Base-by-base conservation (phyloP, 1,140 invertebrate species). In the Wasmannia auropunctata region DNA sequence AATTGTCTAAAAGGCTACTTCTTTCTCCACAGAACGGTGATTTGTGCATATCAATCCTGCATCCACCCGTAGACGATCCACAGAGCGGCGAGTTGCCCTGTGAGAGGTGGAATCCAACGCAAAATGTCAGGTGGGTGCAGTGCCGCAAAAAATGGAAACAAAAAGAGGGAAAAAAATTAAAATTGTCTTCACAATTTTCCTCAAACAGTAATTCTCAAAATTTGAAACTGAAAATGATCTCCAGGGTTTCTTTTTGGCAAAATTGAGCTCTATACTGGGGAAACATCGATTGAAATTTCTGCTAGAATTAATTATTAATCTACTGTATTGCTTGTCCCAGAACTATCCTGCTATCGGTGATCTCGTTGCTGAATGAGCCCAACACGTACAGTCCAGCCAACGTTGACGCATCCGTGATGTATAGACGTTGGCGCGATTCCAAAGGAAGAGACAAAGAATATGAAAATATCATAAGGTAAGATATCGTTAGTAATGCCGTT, bases 71-170 rank as follows among this genome's bases (percentile, higher is more conserved):
- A 74, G 99, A 99, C 95, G 99, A 99, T 96, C 99, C 99, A 56
- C 99, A 99, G 93, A 99, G 98, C 91, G 99, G 99, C 11, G 99
- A 99, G 95, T 95, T 99, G 90, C 99, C 99, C 0, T 99, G 99
- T 95, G 99, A 99, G 96, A 97, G 99, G 95, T 99, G 99, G 99
- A 99, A 99, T 96, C 99, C 99, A 43, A 99, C 99, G 77, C 99
- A 99, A 96, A 99, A 98, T 94, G 99, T 99, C 86, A 97, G 97
- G 97, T 97, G 86, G 84, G 65, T 69, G 7, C 16, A 34, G 2
- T 43, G 19, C 10, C 19, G 28, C n/a, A 3, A 46, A 37, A n/a
- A n/a, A 1, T 14, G 7, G 79, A 11, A 11, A 22, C 22, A 1
- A 28, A 8, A 28, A 34, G 14, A 22, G 8, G 1, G 25, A 67